These are phyloP conservation scores for Henricia sp. DNA, from an alignment of 53 echinoderm and acorn worm genomes.

Conservation along the genomic window DNA sequence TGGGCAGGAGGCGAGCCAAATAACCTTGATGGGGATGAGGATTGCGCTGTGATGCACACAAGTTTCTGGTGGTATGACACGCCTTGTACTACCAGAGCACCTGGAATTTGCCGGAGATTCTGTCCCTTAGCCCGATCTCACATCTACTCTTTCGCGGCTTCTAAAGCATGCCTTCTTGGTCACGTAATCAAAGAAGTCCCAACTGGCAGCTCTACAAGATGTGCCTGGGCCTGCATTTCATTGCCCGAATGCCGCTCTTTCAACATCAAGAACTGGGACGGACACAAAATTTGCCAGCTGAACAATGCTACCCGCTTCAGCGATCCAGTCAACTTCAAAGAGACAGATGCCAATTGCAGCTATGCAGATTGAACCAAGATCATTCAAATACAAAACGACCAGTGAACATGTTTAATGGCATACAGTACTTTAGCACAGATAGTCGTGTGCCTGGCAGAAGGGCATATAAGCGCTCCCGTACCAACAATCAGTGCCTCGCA, in stretches of 20 bases:
- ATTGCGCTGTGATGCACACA: not conserved
- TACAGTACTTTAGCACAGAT: too few species aligned
- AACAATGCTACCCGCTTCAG: not conserved
- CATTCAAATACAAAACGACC: too few species aligned
- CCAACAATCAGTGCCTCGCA: too few species aligned
- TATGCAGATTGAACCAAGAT: too few species aligned
- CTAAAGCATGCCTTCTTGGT: not conserved
- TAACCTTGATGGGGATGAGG: not conserved
- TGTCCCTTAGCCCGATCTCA: not conserved
- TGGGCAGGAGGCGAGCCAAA: not conserved
- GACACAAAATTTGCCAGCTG: constrained; percentile 2
- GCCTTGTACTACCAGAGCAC: not conserved
- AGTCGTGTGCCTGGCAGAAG: too few species aligned
- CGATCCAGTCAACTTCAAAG: not conserved
- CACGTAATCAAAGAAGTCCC: not conserved
- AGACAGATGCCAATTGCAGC: not conserved
- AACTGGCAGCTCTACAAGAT: not conserved
- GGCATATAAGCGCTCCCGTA: too few species aligned
- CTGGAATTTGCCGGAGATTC: not conserved
- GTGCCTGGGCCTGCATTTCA: not conserved
- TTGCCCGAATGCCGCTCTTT: not conserved
- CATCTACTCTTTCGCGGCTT: not conserved
- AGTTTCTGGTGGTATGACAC: not conserved
- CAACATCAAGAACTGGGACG: not conserved
- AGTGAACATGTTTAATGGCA: too few species aligned